Evolutionary conservation across 2,888 invertebrate species (phyloP), one percentile per base, ranked within the genome.

Genomic region (Polymixis flavicincta): DNA sequence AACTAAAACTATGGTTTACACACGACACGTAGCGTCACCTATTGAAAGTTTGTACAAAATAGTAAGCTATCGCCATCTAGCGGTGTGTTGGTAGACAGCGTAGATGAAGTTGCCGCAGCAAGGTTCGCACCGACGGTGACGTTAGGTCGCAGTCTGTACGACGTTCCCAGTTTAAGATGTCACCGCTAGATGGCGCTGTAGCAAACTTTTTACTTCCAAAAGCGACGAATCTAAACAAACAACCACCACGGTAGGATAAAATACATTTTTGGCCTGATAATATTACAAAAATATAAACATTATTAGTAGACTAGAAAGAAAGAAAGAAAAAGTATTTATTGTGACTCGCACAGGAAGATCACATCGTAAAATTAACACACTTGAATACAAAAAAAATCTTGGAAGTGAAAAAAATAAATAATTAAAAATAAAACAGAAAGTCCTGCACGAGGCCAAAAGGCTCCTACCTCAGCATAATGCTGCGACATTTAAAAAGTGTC

Each of bases 151-250:
- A 4, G 17, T 60, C 7, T 7, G 6, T 28, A 0, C 1, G 1
- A 1, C 11, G 14, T 60, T 57, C 14, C 0, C 19, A 55, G 54
- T 80, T 59, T 14, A 3, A 1, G 0, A 1, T 0, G 3, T 3
- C 6, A 7, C 14, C 1, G 11, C 48, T 66, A 86, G 85, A 84
- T 86, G 85, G 88, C 88, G 81, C 71, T 84, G 42, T 63, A 42
- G 1, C 19, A 64, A 67, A 22, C 2, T 0, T 63, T 37, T 17
- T 17, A 55, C 11, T 45, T 5, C 0, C n/a, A 32, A 59, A 19
- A 19, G 2, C 1, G 8, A 50, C 0, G 3, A 7, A 32, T 65
- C 28, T 22, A 65, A 55, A 37, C n/a, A 28, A 42, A 59, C 3
- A 55, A n/a, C 2, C n/a, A 32, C 7, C n/a, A 32, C 7, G 22